Evolutionary conservation across 2,888 invertebrate species (phyloP).

Genomic region (Drosophila quinaria): DNA sequence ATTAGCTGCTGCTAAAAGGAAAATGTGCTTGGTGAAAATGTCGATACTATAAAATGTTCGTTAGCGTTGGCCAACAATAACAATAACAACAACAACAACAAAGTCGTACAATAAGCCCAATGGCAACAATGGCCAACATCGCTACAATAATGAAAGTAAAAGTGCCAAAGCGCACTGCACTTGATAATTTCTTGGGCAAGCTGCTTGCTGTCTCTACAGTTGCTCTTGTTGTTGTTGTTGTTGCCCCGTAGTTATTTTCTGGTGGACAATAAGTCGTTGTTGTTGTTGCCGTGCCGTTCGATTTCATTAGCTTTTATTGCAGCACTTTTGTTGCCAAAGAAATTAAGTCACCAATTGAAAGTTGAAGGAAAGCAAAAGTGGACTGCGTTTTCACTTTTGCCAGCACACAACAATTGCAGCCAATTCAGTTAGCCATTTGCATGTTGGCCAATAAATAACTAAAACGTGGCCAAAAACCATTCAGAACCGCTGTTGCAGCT

Average conservation of each 20-base stretch:
- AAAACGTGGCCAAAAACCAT: slow-evolving; percentile 47
- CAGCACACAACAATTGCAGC: slow-evolving; percentile 55
- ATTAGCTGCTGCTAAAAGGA: slow-evolving; percentile 76
- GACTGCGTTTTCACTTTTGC: slow-evolving; percentile 72
- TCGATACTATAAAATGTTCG: slow-evolving; percentile 54
- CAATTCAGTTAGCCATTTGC: slow-evolving; percentile 42
- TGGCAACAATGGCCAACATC: slow-evolving; percentile 54
- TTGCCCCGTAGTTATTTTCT: slow-evolving; percentile 34
- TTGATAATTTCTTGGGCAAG: slow-evolving; percentile 78
- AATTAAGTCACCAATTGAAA: slow-evolving; percentile 82
- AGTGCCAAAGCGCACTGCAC: slow-evolving; percentile 74
- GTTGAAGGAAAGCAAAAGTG: slow-evolving; percentile 75
- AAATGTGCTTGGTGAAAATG: slow-evolving; percentile 61
- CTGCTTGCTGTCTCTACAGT: slow-evolving; percentile 37
- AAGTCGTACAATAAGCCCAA: slow-evolving; percentile 31
- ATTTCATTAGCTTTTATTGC: slow-evolving; percentile 80
- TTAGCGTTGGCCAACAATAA: slow-evolving; percentile 46
- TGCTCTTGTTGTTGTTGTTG: slow-evolving; percentile 17
- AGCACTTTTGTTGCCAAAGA: slow-evolving; percentile 70
- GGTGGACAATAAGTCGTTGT: slow-evolving; percentile 60
- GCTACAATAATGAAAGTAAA: slow-evolving; percentile 70
- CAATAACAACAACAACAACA: slow-evolving; percentile 25
- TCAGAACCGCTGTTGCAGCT: slow-evolving; percentile 48
- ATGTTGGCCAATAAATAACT: slow-evolving; percentile 58
- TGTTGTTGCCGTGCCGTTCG: slow-evolving; percentile 61